Evolutionary conservation across 1,140 invertebrate species (phyloP), one percentile per base, ranked within the genome.

Genomic region (Callitettix versicolor): DNA sequence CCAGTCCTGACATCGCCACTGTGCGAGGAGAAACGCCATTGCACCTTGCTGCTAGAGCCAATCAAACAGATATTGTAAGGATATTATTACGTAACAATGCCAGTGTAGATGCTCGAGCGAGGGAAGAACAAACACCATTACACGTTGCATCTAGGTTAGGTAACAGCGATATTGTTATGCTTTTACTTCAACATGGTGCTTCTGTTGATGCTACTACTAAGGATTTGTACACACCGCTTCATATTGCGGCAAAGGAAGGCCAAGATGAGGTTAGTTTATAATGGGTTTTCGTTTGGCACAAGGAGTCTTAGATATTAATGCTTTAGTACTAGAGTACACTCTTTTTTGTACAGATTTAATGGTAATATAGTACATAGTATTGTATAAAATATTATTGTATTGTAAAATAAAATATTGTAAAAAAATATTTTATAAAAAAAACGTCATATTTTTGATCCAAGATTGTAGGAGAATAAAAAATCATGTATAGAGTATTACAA

Each of bases 241-340:
- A 99, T 69, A 96, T 99, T 65, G 94, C 95, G 34, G 91, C 94
- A 57, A 99, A 99, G 72, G 95, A 98, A 73, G 93, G 91, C 24
- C 85, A 89, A 67, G 88, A 91, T 70, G 88, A 93, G 72, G 81
- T 81, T 21, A 33, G 47, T 49, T n/a, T n/a, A n/a, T n/a, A n/a
- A n/a, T n/a, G n/a, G n/a, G n/a, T n/a, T n/a, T n/a, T n/a, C n/a
- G n/a, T n/a, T n/a, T n/a, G n/a, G n/a, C n/a, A n/a, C n/a, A n/a
- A n/a, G n/a, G n/a, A n/a, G n/a, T n/a, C n/a, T n/a, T n/a, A n/a
- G n/a, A n/a, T n/a, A n/a, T n/a, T n/a, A n/a, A n/a, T n/a, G n/a
- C n/a, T n/a, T n/a, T n/a, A n/a, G n/a, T n/a, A n/a, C n/a, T n/a
- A n/a, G n/a, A n/a, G n/a, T n/a, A n/a, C n/a, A n/a, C n/a, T n/a